These are phyloP conservation scores for Misgurnus mizolepis DNA, from an alignment of 2,113 vertebrate genomes.

Conservation along the genomic window DNA sequence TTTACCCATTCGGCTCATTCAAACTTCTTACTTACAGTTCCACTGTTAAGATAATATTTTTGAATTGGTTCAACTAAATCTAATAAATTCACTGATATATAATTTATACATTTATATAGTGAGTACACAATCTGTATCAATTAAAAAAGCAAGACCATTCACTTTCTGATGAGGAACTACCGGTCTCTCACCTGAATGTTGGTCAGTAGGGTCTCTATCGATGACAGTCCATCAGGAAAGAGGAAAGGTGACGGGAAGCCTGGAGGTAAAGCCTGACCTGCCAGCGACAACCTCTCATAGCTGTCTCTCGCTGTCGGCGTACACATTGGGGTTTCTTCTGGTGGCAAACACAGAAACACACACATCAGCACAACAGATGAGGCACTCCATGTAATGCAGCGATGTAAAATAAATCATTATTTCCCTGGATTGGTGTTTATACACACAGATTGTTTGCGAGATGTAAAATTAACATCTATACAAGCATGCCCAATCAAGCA, in stretches of 20 bases:
- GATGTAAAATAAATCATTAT: conserved; percentile 54
- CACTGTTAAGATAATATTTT: neutral
- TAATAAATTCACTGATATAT: neutral
- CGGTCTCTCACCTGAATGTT: conserved; percentile 89
- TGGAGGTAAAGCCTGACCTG: conserved; percentile 90
- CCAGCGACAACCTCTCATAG: conserved; percentile 95
- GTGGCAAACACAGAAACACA: conserved; percentile 55
- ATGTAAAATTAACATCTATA: conserved; percentile 57
- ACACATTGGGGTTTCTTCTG: conserved; percentile 95
- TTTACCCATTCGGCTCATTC: neutral
- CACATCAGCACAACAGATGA: conserved; percentile 45
- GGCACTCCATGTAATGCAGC: conserved; percentile 26
- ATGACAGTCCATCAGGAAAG: conserved; percentile 96
- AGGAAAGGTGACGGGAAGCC: conserved; percentile 98
- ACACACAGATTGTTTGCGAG: conserved; percentile 56
- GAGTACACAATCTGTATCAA: neutral
- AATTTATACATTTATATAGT: too few species aligned
- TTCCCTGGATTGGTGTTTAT: conserved; percentile 51
- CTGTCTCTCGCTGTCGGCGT: conserved; percentile 96
- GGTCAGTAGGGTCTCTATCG: conserved; percentile 99
- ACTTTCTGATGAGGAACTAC: neutral
- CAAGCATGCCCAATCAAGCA: conserved; percentile 68
- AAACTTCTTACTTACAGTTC: neutral
- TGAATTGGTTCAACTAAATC: neutral
- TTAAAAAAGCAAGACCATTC: neutral